These are phyloP conservation scores for Pecten maximus DNA, from an alignment of 2,888 invertebrate species.

Conservation along the genomic window DNA sequence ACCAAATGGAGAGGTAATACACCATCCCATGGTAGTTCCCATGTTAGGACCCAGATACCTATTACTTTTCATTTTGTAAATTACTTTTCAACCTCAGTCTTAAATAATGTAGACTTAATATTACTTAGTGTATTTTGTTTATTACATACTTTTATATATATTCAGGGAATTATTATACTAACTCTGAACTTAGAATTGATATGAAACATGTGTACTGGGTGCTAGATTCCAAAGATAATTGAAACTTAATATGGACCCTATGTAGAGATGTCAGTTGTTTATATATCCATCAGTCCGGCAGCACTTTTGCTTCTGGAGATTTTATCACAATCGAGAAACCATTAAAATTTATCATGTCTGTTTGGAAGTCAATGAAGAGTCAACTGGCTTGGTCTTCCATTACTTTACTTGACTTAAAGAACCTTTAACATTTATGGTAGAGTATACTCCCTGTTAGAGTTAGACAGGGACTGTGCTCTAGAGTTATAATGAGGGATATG, in stretches of 20 bases:
- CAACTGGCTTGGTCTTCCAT: too few species aligned
- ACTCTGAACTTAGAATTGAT: neutral
- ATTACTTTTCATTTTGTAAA: neutral
- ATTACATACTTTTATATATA: neutral
- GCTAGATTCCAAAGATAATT: neutral
- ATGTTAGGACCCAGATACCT: neutral
- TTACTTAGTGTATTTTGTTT: neutral
- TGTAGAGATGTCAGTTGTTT: neutral
- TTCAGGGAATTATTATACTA: neutral
- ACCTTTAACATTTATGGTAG: too few species aligned
- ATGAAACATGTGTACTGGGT: neutral
- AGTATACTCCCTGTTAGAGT: too few species aligned
- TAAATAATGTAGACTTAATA: neutral
- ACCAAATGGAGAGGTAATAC: neutral
- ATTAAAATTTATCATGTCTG: too few species aligned
- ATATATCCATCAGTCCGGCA: neutral
- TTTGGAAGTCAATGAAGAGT: too few species aligned
- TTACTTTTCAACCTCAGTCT: neutral
- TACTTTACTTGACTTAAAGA: too few species aligned
- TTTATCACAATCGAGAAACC: too few species aligned
- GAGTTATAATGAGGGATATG: too few species aligned
- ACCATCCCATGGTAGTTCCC: too few species aligned
- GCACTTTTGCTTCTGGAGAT: too few species aligned
- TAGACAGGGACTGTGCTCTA: too few species aligned
- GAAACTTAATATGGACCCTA: too few species aligned